A percentile compares a stretch with the other conserved stretches of the same genome.
phyloP scores from a whole-genome alignment of 2,113 vertebrate genomes.

The Phaetusa simplex region DNA sequence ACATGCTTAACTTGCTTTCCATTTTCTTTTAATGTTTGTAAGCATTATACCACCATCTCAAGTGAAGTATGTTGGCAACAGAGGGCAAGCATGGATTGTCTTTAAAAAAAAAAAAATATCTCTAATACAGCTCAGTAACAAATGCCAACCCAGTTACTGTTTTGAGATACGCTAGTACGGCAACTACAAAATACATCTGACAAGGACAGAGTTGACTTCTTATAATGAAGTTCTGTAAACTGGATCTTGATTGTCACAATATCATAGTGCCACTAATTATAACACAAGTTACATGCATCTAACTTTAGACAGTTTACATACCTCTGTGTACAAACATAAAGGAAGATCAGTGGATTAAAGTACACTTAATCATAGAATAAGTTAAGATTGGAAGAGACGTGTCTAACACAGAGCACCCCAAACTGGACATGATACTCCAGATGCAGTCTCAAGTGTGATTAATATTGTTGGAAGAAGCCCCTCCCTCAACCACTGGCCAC shows the following conservation, averaged over 20 bases:
- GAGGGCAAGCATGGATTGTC: background rate
- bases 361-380: background rate
- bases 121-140: background rate
- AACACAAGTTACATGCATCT: background rate
- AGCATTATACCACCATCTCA: background rate
- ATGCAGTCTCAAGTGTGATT: background rate
- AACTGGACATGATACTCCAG: background rate
- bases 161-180: background rate
- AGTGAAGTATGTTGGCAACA: background rate
- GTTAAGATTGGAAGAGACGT: background rate
- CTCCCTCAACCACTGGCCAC: background rate
- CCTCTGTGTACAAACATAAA: background rate
- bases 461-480: background rate
- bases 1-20: background rate
- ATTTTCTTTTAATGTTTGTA: background rate
- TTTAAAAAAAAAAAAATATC: background rate
- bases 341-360: background rate
- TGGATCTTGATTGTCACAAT: background rate
- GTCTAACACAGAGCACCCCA: background rate
- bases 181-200: background rate
- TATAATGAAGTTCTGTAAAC: background rate
- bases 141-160: background rate
- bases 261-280: background rate
- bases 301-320: background rate
- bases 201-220: background rate